A percentile compares a stretch with the other conserved stretches of the same genome.
Conservation (phyloP, 1,140 invertebrate species). For the Frieseomelitta varia region DNA sequence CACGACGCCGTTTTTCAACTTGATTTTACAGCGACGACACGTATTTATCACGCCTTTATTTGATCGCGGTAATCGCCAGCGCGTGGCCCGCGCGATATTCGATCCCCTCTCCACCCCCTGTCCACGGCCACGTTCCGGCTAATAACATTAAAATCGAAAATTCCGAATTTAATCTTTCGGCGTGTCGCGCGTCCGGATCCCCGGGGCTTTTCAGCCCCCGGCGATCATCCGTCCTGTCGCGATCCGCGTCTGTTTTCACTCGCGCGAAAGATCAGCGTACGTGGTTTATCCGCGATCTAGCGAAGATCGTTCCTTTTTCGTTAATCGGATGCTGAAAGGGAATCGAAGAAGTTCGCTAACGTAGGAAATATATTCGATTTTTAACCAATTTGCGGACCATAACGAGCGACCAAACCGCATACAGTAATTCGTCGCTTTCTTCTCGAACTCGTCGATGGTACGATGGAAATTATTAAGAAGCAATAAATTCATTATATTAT, state of each 20-base stretch:
- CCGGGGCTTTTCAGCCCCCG: background rate
- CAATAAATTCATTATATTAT: too few relatives aligned
- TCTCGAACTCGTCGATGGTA: too few relatives aligned
- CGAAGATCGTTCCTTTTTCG: too few relatives aligned
- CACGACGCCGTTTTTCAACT: slow-evolving; percentile 18
- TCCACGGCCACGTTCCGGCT: background rate
- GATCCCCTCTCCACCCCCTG: background rate
- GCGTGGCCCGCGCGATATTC: background rate
- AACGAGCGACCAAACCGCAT: too few relatives aligned
- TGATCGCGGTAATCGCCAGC: slow-evolving; percentile 39
- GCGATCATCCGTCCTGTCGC: fast-evolving
- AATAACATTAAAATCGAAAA: slow-evolving; percentile 40
- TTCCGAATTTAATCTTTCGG: slow-evolving; percentile 28
- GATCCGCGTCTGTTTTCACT: background rate
- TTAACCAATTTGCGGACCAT: too few relatives aligned
- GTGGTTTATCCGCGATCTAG: background rate
- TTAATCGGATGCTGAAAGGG: too few relatives aligned
- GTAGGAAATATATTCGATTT: too few relatives aligned
- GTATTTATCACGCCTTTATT: slow-evolving; percentile 52
- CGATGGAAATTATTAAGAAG: too few relatives aligned
- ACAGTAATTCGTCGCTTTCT: too few relatives aligned
- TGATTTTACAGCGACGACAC: slow-evolving; percentile 39
- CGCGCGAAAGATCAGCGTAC: background rate
- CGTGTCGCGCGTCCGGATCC: background rate
- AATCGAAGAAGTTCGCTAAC: too few relatives aligned